These are phyloP conservation scores for Cepphus grylle DNA, from an alignment of 2,113 vertebrate species.

Conservation along the genomic window DNA sequence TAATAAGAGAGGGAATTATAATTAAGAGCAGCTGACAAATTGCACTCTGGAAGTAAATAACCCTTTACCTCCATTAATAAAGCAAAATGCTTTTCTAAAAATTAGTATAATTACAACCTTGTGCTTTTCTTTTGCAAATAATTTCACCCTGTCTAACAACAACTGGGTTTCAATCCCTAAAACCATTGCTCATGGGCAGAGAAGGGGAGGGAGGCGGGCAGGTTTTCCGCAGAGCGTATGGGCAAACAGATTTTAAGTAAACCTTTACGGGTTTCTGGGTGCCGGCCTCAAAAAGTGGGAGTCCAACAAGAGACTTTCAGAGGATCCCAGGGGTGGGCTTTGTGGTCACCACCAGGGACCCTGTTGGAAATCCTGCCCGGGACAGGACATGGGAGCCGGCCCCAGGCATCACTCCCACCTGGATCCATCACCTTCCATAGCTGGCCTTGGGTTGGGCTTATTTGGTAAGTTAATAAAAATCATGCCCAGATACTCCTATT, in stretches of 20 bases:
- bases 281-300: rapidly evolving
- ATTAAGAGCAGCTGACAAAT: slow-evolving; percentile 43
- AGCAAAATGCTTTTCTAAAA: background rate
- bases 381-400: rapidly evolving
- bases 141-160: background rate
- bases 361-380: background rate
- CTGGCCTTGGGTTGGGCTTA: background rate
- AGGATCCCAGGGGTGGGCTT: background rate
- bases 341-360: background rate
- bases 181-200: rapidly evolving
- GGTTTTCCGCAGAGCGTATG: background rate
- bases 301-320: background rate
- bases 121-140: background rate
- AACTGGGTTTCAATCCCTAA: background rate
- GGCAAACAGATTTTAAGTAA: background rate
- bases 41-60: background rate
- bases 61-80: background rate
- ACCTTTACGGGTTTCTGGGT: too few relatives aligned
- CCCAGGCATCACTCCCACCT: rapidly evolving
- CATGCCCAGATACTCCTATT: background rate
- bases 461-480: background rate
- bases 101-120: background rate
- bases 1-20: background rate
- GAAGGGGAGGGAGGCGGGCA: background rate
- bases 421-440: rapidly evolving